Evolutionary conservation across 2,113 vertebrate genomes (phyloP), one percentile per base, ranked within the genome.

Genomic region (Dasypus novemcinctus): DNA sequence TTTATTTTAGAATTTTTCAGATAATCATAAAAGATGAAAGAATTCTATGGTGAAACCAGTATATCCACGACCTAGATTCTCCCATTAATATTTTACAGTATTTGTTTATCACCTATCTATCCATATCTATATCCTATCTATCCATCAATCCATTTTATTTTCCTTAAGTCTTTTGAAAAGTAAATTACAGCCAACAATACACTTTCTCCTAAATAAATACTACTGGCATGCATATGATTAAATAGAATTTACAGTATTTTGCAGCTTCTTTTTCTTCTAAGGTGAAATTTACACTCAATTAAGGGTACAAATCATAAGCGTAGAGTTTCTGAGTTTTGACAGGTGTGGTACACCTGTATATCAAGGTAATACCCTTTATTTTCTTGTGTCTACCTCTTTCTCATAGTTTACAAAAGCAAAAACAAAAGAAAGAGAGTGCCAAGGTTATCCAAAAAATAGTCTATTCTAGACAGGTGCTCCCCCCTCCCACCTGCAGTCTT

Each of bases 401-500:
- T 68, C 13, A 25, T 61, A 84, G 68, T 94, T 87, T 87, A 88
- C 9, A 85, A 21, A 72, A 71, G 43, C 4, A 11, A 52, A 74
- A 71, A 52, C 4, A 71, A 33, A 69, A 15, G 33, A n/a, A 84
- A 17, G 27, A n/a, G 38, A 20, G 81, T 41, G 8, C 9, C 13
- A 20, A 29, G 27, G 36, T 7, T 27, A 1, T 13, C 75, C 63
- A 38, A 20, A 38, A n/a, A 54, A 23, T 31, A 36, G 7, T 17
- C 72, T 46, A 79, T 52, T 29, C 43, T 15, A 10, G 0, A 11
- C 1, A 13, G 49, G 9, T 17, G 23, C 5, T 17, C 1, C 1
- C 1, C 20, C 4, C 61, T 43, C 17, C 21, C 23, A 4, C 10
- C 29, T 31, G 8, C 74, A 12, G 0, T 59, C 38, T 63, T 46